phyloP scores from a whole-genome alignment of 1,140 invertebrate genomes.

The Drosophila insularis region DNA sequence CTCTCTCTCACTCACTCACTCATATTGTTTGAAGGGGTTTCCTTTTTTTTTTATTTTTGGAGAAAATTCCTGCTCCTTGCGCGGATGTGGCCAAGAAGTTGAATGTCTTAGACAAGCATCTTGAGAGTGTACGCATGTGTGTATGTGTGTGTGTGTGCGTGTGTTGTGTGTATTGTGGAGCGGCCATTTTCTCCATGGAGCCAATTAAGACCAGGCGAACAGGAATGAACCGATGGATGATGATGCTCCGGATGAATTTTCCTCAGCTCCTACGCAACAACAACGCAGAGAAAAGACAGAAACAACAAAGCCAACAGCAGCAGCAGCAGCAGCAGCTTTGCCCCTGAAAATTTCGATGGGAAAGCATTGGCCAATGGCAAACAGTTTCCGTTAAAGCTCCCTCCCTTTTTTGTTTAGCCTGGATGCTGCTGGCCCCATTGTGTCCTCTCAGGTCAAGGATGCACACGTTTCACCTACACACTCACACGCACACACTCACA shows the following conservation, averaged over 20 bases:
- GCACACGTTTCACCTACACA: slow-evolving; percentile 1
- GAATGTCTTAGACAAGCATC: slow-evolving; percentile 50
- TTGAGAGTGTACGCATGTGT: slow-evolving; percentile 24
- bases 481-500: background rate
- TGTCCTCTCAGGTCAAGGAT: slow-evolving; percentile 3
- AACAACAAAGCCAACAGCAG: background rate
- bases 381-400: slow-evolving; percentile 43
- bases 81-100: slow-evolving; percentile 46
- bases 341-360: slow-evolving; percentile 34
- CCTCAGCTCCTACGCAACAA: slow-evolving; percentile 38
- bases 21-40: background rate
- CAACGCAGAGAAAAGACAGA: slow-evolving; percentile 1
- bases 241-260: slow-evolving; percentile 34
- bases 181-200: slow-evolving; percentile 82
- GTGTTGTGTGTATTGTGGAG: slow-evolving; percentile 44
- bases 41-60: slow-evolving; percentile 4
- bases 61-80: slow-evolving; percentile 34
- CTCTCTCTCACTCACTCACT: background rate
- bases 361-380: slow-evolving; percentile 17
- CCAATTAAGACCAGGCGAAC: slow-evolving; percentile 77
- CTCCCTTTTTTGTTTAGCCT: background rate
- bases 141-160: slow-evolving; percentile 22
- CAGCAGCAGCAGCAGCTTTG: slow-evolving; percentile 15
- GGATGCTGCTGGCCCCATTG: background rate
- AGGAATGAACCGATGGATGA: slow-evolving; percentile 41